These are phyloP conservation scores for Danio tinwini DNA, from an alignment of 2,797 vertebrate species.

Conservation along the genomic window DNA sequence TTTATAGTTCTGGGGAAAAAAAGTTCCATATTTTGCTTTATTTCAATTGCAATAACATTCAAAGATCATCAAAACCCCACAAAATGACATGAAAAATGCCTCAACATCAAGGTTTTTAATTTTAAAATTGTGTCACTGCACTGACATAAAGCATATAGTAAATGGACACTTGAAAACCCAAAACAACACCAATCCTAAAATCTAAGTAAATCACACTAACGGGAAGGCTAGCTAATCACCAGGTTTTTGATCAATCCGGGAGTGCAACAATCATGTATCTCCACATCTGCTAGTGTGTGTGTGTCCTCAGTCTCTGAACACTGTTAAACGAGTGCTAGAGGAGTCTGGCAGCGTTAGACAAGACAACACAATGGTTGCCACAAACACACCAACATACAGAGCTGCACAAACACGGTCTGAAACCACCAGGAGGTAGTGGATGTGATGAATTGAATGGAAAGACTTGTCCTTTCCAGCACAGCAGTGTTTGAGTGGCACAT, in stretches of 20 bases:
- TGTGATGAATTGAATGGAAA: constrained; percentile 78
- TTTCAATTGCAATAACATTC: background rate
- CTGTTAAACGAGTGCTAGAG: constrained; percentile 43
- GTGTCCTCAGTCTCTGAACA: constrained; percentile 31
- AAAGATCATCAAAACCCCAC: background rate
- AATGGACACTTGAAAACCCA: constrained; percentile 16
- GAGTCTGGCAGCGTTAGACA: constrained; percentile 20
- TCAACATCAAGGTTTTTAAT: background rate
- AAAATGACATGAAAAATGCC: background rate
- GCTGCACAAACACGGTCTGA: constrained; percentile 16
- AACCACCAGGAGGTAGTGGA: constrained; percentile 70
- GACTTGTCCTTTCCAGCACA: constrained; percentile 74
- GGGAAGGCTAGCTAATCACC: constrained; percentile 33
- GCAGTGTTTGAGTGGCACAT: constrained; percentile 66
- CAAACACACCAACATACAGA: constrained; percentile 35
- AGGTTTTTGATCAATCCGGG: constrained; percentile 15
- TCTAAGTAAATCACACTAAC: constrained; percentile 20
- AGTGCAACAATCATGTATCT: constrained; percentile 25
- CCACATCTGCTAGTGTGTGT: constrained; percentile 10
- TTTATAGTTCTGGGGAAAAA: background rate
- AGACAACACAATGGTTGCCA: constrained; percentile 44
- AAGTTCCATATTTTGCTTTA: background rate
- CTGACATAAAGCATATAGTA: background rate
- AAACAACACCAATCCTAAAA: constrained; percentile 12
- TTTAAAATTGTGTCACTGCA: background rate